Evolutionary conservation across 1,140 invertebrate genomes (phyloP), one percentile per base, ranked within the genome.

Genomic region (Microplitis demolitor): DNA sequence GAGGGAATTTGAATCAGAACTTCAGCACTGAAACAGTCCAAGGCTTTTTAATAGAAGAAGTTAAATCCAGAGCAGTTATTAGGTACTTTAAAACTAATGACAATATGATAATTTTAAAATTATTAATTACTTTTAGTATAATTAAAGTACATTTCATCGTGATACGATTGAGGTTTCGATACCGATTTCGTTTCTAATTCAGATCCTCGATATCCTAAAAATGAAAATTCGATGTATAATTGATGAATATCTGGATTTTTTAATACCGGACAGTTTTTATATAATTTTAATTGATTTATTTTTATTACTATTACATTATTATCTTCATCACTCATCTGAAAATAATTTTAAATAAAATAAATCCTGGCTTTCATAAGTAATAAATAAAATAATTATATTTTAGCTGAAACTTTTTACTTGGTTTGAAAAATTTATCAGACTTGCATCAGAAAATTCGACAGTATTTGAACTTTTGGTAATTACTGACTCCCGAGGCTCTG

Each of bases 141-240:
- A 72, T 78, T 73, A 31, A 72, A 76, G 35, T 60, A 74, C 11
- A 70, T 37, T 9, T 61, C 14, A 34, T 51, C 61, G 0, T 62
- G 60, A 31, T 73, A 33, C 33, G 9, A 33, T 34, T 58, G 58
- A n/a, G 77, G 74, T 64, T 72, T 78, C 9, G 71, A 70, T 9
- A 78, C 56, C 9, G 74, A 74, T 31, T 58, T 50, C 11, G 77
- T 78, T 51, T 78, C 77, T 35, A 76, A 62, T 4, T 74, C 73
- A 9, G 34, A 56, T 11, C 77, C 77, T 3, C 16, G 58, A 68
- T 71, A 60, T 24, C 77, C 77, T 45, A 78, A 51, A 71, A 78
- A 78, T 24, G 68, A 73, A 50, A 71, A 78, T 61, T 78, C 77
- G 11, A 78, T 50, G 72, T 76, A 78, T 11, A 78, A 58, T 45